A percentile compares a stretch with the other conserved stretches of the same genome.
These are phyloP conservation scores for Oncorhynchus mykiss DNA, from an alignment of 2,113 vertebrate species.

Conservation along the genomic window DNA sequence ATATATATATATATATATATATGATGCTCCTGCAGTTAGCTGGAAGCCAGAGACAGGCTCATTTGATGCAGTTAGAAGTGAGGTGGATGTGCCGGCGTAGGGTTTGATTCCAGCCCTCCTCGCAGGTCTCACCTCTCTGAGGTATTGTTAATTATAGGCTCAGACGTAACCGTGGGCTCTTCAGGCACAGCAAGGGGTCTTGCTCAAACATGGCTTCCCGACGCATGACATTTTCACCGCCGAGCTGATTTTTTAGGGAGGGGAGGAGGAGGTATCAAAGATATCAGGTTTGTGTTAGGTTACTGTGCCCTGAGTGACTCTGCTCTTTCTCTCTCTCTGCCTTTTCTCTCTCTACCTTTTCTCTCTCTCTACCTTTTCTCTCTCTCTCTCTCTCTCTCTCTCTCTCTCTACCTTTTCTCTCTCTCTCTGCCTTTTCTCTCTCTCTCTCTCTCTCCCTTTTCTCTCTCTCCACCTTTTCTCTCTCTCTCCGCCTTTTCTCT, in stretches of 20 bases:
- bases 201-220: slow-evolving; percentile 26
- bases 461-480: too few relatives aligned
- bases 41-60: slow-evolving; percentile 20
- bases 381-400: too few relatives aligned
- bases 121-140: slow-evolving; percentile 25
- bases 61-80: slow-evolving; percentile 19
- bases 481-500: slow-evolving; percentile 6
- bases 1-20: background rate
- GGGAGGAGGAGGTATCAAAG: slow-evolving; percentile 38
- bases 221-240: slow-evolving; percentile 25
- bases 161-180: slow-evolving; percentile 39
- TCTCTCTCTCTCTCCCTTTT: too few relatives aligned
- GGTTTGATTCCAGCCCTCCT: slow-evolving; percentile 41
- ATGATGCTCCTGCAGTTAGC: slow-evolving; percentile 6
- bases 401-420: background rate
- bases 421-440: background rate
- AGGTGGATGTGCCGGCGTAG: background rate
- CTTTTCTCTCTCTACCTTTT: too few relatives aligned
- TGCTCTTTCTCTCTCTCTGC: background rate
- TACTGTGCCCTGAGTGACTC: slow-evolving; percentile 7
- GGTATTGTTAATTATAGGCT: slow-evolving; percentile 36
- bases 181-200: slow-evolving; percentile 20
- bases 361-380: background rate
- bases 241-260: slow-evolving; percentile 20
- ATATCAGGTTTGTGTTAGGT: slow-evolving; percentile 26